Evolutionary conservation across 2,888 invertebrate species (phyloP), one percentile per base, ranked within the genome.

Genomic region (Parnassius orleans): DNA sequence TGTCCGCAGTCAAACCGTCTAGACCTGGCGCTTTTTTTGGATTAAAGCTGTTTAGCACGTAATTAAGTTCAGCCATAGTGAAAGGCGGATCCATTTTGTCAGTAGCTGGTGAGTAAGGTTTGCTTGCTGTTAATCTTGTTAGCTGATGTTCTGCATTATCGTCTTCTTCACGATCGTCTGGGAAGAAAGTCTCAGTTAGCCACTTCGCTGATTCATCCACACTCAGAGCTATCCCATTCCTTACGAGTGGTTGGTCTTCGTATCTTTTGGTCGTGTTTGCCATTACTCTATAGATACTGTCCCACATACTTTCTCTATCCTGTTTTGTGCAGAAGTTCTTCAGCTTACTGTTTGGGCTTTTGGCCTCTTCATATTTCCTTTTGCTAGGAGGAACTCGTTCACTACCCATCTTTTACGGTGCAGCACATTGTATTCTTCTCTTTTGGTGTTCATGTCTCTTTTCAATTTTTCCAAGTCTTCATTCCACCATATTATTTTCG

Each of bases 311-410:
- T 12, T 68, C 66, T 33, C 55, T 55, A 1, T 67, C 65, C n/a
- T 71, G 69, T 14, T 14, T 65, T 9, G 46, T 11, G 47, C 69
- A 71, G 55, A 68, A 69, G 1, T 58, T 50, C 46, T 68, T 71
- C 69, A 71, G 41, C 61, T 66, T 3, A 15, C 15, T 24, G 24
- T 24, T 24, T 24, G 1, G 63, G 69, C 42, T 61, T 62, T 14
- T 24, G 10, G 0, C 54, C 1, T 10, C n/a, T 0, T 59, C 61
- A 33, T 69, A 69, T 0, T 42, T 10, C 0, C 1, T 50, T 68
- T 69, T 0, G 51, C 54, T 12, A 44, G 3, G 24, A 43, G 43
- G 43, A 43, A 43, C 10, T 43, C 43, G 3, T 10, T 7, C 43
- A 43, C 43, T 43, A 43, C 43, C 10, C 10, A 10, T 10, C 10